Percentiles rank a stretch among this genome's conserved stretches.
These are phyloP conservation scores for Eupithecia vulgata DNA, from an alignment of 2,888 invertebrate genomes.

Conservation along the genomic window DNA sequence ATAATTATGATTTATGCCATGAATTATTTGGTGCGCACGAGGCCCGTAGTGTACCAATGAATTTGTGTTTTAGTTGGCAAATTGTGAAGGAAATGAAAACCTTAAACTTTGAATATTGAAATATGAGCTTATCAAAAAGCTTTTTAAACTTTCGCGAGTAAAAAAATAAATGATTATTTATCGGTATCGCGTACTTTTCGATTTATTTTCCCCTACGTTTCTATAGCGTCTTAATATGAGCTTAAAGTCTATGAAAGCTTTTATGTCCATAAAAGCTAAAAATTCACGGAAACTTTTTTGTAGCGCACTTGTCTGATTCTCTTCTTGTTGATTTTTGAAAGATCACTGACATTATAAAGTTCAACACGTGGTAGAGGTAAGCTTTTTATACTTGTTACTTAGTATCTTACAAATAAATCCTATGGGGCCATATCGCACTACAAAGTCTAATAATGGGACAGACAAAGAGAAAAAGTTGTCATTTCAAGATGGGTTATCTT, in stretches of 20 bases:
- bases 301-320: not conserved
- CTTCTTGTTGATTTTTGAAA: not conserved
- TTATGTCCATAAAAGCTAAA: not conserved
- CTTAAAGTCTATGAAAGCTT: not conserved
- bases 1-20: constrained; percentile 46
- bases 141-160: no score
- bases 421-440: not conserved
- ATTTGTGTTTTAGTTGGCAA: not conserved
- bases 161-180: no score
- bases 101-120: not conserved
- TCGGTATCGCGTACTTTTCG: no score
- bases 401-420: not conserved
- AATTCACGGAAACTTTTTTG: not conserved
- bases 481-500: not conserved
- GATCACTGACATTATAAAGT: not conserved
- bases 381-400: not conserved
- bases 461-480: not conserved
- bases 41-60: not conserved
- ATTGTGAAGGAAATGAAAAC: constrained; percentile 1
- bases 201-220: no score
- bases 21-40: constrained; percentile 3
- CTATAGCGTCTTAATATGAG: no score
- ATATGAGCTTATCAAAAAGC: not conserved
- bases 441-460: not conserved
- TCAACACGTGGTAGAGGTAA: not conserved